A percentile compares a stretch with the other conserved stretches of the same genome.
Evolutionary conservation across 2,888 invertebrate species (phyloP).

Genomic region (Meloe dianella): DNA sequence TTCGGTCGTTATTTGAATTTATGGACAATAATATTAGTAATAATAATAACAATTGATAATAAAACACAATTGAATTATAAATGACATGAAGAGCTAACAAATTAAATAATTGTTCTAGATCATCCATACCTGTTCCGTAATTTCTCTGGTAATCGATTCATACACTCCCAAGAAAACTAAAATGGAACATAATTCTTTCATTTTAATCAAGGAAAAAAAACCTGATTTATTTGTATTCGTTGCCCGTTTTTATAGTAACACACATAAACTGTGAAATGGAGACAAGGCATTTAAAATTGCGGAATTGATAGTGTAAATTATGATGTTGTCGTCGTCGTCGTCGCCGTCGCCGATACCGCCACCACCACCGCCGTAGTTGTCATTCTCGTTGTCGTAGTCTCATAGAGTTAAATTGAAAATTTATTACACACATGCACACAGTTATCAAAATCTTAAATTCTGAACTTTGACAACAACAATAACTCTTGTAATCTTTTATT

Average conservation of each 20-base stretch:
- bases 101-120: too few species aligned
- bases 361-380: neutral
- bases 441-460: constrained; percentile 3
- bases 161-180: neutral
- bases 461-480: constrained; percentile 9
- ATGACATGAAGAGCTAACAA: too few species aligned
- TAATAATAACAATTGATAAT: too few species aligned
- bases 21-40: too few species aligned
- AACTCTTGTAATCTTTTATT: neutral
- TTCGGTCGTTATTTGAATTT: too few species aligned
- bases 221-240: neutral
- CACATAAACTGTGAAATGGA: neutral
- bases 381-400: neutral
- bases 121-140: neutral
- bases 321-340: neutral
- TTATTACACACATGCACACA: constrained; percentile 1
- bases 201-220: neutral
- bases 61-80: too few species aligned
- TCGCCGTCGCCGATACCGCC: neutral
- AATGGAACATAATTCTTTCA: neutral
- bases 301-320: constrained; percentile 8
- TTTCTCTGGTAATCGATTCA: neutral
- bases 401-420: constrained; percentile 6
- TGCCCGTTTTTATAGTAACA: neutral
- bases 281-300: constrained; percentile 3